Evolutionary conservation across 2,113 vertebrate genomes (phyloP).

Genomic region (Noctilio leporinus): DNA sequence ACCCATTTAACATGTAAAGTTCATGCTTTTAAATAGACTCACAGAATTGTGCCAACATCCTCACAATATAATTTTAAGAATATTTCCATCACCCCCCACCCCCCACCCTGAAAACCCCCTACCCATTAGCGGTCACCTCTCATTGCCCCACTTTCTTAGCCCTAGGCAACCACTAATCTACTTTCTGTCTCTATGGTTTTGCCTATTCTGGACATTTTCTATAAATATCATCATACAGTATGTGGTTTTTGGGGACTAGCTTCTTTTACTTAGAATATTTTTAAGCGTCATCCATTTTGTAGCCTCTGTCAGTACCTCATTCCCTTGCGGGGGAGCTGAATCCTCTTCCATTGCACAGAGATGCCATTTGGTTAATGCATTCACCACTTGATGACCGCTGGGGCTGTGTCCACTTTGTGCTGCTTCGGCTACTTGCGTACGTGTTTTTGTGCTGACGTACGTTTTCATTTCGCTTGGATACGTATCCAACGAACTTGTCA

Average conservation of each 20-base stretch:
- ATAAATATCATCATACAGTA: neutral
- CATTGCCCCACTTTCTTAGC: too few relatives aligned
- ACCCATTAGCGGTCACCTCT: neutral
- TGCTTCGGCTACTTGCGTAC: neutral
- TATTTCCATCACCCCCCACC: neutral
- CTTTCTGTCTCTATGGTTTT: neutral
- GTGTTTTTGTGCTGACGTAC: neutral
- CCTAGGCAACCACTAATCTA: neutral
- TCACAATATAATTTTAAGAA: constrained; percentile 13
- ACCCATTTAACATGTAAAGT: neutral
- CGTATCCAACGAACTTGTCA: neutral
- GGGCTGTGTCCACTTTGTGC: neutral
- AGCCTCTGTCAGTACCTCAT: neutral
- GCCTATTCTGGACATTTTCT: neutral
- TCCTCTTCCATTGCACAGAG: neutral
- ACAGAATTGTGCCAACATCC: neutral
- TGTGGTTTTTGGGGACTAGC: neutral
- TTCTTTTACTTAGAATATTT: neutral
- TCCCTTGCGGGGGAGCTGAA: neutral
- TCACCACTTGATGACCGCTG: neutral
- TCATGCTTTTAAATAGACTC: neutral
- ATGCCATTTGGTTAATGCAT: neutral
- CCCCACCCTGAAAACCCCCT: neutral
- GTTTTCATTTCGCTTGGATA: neutral
- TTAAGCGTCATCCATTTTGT: neutral